A percentile compares a stretch with the other conserved stretches of the same genome.
Evolutionary conservation across 2,888 invertebrate genomes (phyloP).

Genomic region (Notodonta dromedarius): DNA sequence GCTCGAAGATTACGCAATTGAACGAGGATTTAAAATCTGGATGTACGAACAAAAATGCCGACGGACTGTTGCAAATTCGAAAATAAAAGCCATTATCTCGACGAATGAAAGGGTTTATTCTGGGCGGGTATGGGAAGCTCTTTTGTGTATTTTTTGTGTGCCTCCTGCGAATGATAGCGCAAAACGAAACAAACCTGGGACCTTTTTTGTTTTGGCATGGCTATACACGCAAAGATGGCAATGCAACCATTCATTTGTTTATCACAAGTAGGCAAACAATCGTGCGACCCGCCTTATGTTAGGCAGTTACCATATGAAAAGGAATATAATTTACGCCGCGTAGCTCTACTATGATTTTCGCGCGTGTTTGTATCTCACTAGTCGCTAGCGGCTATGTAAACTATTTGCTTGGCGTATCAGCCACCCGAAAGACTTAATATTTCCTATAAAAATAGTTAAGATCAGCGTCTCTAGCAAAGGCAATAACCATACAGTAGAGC

Average conservation of each 20-base stretch:
- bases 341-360: no score
- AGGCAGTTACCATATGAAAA: no score
- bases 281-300: no score
- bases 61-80: slow-evolving; percentile 39
- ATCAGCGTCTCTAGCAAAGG: no score
- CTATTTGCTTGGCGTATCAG: no score
- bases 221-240: background rate
- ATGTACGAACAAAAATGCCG: slow-evolving; percentile 22
- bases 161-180: slow-evolving; percentile 32
- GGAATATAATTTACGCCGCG: no score
- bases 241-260: background rate
- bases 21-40: slow-evolving; percentile 1
- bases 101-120: slow-evolving; percentile 34
- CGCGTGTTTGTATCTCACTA: no score
- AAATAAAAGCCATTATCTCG: slow-evolving; percentile 47
- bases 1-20: background rate
- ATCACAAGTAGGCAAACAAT: no score
- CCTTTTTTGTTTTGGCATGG: background rate
- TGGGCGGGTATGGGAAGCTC: slow-evolving; percentile 23
- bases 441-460: no score
- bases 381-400: no score
- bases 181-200: slow-evolving; percentile 19
- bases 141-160: slow-evolving; percentile 35
- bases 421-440: no score
- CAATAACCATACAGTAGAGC: no score